phyloP scores from a whole-genome alignment of 2,113 vertebrate genomes.

The Mugil cephalus region DNA sequence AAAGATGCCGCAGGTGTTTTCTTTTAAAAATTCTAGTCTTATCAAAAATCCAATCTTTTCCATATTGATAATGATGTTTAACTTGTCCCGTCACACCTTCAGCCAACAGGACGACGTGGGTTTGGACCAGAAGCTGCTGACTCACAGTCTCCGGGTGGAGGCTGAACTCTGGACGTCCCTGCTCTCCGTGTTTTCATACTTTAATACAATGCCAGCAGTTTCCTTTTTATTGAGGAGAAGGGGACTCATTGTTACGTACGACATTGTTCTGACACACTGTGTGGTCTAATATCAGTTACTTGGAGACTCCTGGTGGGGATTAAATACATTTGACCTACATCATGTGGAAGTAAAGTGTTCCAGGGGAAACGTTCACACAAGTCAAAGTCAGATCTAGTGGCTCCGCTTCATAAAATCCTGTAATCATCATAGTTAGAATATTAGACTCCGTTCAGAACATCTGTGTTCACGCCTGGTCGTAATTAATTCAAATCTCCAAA shows the following conservation, averaged over 20 bases:
- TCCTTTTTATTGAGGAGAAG: too few relatives aligned
- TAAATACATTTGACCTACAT: slow-evolving; percentile 5
- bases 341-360: neutral
- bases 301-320: neutral
- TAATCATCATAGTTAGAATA: too few relatives aligned
- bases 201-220: neutral
- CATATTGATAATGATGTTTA: neutral
- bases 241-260: neutral
- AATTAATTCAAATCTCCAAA: too few relatives aligned
- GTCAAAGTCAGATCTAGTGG: too few relatives aligned
- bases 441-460: too few relatives aligned
- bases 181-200: neutral
- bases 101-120: slow-evolving; percentile 1
- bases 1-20: too few relatives aligned
- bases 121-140: neutral
- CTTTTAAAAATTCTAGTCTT: too few relatives aligned
- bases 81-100: neutral
- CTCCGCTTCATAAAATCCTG: too few relatives aligned
- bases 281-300: neutral
- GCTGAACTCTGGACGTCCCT: neutral
- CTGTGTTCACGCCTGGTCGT: too few relatives aligned
- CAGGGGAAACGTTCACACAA: neutral
- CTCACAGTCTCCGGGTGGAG: neutral
- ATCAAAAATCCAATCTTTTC: too few relatives aligned
- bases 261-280: neutral